These are phyloP conservation scores for Campylomormyrus numenius DNA, from an alignment of 2,113 vertebrate species.

Conservation along the genomic window DNA sequence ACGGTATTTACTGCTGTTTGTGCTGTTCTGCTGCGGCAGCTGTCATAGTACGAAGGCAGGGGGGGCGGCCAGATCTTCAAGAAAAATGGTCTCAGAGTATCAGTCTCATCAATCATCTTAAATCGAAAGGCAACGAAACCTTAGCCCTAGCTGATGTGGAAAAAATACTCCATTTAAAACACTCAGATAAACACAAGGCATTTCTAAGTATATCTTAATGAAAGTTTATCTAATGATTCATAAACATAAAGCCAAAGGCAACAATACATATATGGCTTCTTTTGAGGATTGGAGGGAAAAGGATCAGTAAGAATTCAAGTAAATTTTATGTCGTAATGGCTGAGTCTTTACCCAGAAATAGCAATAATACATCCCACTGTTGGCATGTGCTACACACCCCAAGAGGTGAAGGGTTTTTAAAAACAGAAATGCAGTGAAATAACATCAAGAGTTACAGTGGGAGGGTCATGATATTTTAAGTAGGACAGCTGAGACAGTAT, in stretches of 20 bases:
- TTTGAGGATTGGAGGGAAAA: neutral
- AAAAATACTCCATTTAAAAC: neutral
- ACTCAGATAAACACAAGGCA: neutral
- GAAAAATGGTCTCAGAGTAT: neutral
- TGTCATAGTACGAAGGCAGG: neutral
- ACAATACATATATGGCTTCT: neutral
- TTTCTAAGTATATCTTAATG: neutral
- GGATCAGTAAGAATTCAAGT: neutral
- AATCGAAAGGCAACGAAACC: constrained; percentile 3
- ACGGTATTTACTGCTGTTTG: neutral
- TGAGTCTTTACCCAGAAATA: neutral
- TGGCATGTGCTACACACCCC: neutral
- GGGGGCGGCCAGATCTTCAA: neutral
- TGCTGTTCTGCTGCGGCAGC: neutral
- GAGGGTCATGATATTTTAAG: neutral
- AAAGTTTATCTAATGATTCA: neutral
- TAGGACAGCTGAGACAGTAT: neutral
- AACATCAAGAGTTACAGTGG: neutral
- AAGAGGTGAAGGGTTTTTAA: neutral
- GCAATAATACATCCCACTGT: neutral
- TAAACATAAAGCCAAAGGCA: neutral
- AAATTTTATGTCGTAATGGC: neutral
- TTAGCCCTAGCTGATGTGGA: neutral
- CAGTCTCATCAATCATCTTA: neutral
- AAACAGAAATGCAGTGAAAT: neutral